phyloP scores from a whole-genome alignment of 2,113 vertebrate genomes.

The Nothoprocta perdicaria region DNA sequence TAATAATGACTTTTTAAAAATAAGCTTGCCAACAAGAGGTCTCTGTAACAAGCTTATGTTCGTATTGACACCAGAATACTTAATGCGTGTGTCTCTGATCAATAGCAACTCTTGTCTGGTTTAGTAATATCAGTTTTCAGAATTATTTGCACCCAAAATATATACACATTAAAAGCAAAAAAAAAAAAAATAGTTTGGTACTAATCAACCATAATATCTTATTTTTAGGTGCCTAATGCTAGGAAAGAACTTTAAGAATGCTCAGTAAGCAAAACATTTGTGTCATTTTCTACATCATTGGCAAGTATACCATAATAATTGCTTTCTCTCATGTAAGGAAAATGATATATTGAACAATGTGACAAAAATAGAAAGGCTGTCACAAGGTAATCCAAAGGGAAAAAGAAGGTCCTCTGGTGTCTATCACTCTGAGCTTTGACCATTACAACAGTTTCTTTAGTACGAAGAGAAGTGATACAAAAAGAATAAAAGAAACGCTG shows the following conservation, averaged over 20 bases:
- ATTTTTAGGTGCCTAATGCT: slow-evolving; percentile 18
- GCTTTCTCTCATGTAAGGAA: slow-evolving; percentile 13
- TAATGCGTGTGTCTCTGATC: not conserved
- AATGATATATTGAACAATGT: slow-evolving; percentile 44
- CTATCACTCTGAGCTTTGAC: not conserved
- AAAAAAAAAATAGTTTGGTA: not conserved
- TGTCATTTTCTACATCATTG: slow-evolving; percentile 29
- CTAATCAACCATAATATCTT: slow-evolving; percentile 39
- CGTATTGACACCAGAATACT: not conserved
- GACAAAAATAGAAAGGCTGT: slow-evolving; percentile 17
- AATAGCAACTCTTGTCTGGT: not conserved
- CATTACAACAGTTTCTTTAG: not conserved
- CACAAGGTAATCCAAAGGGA: slow-evolving; percentile 7
- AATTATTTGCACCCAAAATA: slow-evolving; percentile 22
- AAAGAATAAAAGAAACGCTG: not conserved
- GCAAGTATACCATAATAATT: slow-evolving; percentile 29
- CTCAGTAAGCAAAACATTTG: slow-evolving; percentile 66
- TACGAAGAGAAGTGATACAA: not conserved
- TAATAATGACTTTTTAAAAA: slow-evolving; percentile 70
- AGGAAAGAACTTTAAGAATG: slow-evolving; percentile 30
- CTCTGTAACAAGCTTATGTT: slow-evolving; percentile 33
- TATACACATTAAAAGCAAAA: not conserved
- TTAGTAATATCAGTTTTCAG: not conserved
- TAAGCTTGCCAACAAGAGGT: slow-evolving; percentile 50
- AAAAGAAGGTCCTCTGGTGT: not conserved